Percentiles rank a stretch among this genome's conserved stretches.
These are phyloP conservation scores for Climacteris rufus DNA, from an alignment of 2,113 vertebrate genomes.

Conservation along the genomic window DNA sequence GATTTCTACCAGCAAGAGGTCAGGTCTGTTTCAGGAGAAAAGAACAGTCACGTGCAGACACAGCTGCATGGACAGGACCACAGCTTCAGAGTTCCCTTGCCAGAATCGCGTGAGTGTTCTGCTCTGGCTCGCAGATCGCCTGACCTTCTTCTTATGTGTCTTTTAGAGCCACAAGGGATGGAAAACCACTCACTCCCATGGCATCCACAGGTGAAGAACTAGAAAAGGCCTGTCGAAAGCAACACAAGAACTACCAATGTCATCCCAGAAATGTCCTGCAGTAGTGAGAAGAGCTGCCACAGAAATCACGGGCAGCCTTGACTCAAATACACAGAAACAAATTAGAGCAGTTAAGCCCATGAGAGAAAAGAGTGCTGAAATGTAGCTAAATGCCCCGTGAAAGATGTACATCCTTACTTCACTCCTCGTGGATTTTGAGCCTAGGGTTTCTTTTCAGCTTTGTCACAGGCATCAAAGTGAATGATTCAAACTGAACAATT, in stretches of 20 bases:
- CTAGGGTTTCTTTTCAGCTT: background rate
- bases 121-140: background rate
- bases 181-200: background rate
- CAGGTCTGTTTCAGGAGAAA: background rate
- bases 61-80: rapidly evolving
- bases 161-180: background rate
- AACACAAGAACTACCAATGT: background rate
- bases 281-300: background rate
- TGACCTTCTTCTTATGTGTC: background rate
- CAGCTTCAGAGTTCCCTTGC: background rate
- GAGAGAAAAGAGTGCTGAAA: background rate
- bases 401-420: background rate
- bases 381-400: rapidly evolving
- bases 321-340: background rate
- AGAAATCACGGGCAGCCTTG: background rate
- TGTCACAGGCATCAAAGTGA: background rate
- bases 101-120: rapidly evolving
- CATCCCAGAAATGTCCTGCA: background rate
- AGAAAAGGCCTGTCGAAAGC: background rate
- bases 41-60: rapidly evolving
- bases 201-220: background rate
- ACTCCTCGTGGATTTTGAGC: too few species aligned
- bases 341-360: background rate
- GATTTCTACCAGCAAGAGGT: rapidly evolving
- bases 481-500: background rate